Evolutionary conservation across 2,113 vertebrate genomes (phyloP).

Genomic region (Brachionichthys hirsutus): DNA sequence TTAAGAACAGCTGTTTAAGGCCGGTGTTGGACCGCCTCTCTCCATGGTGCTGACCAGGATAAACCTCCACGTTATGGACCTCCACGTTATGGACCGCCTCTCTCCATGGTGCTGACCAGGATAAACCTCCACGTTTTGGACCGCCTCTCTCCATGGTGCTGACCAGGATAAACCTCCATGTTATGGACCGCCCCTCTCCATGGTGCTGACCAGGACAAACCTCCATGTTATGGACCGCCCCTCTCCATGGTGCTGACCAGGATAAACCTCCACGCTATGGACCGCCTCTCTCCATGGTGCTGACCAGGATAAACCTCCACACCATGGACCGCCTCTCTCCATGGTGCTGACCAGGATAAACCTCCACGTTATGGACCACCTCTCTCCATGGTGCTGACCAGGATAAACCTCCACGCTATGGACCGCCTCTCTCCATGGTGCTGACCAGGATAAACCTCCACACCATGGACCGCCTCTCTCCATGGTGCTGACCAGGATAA

Average conservation of each 20-base stretch:
- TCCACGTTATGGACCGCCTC: constrained; percentile 23
- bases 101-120: constrained; percentile 1
- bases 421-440: constrained; percentile 11
- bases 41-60: neutral
- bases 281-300: constrained; percentile 6
- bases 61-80: too few species aligned
- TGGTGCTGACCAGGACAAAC: constrained; percentile 6
- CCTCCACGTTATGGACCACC: too few species aligned
- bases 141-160: constrained; percentile 6
- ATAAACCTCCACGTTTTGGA: too few species aligned
- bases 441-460: too few species aligned
- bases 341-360: constrained; percentile 3
- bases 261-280: too few species aligned
- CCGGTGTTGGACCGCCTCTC: constrained; percentile 19
- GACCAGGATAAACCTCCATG: too few species aligned
- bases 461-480: constrained; percentile 18
- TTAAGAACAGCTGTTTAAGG: constrained; percentile 1
- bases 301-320: too few species aligned
- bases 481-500: constrained; percentile 1
- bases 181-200: constrained; percentile 13
- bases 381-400: constrained; percentile 2
- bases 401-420: too few species aligned
- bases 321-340: constrained; percentile 16
- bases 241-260: constrained; percentile 1
- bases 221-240: constrained; percentile 24